Percentiles rank a stretch among this genome's conserved stretches.
phyloP scores from a whole-genome alignment of 1,140 invertebrate genomes.

The Cecropterus lyciades region DNA sequence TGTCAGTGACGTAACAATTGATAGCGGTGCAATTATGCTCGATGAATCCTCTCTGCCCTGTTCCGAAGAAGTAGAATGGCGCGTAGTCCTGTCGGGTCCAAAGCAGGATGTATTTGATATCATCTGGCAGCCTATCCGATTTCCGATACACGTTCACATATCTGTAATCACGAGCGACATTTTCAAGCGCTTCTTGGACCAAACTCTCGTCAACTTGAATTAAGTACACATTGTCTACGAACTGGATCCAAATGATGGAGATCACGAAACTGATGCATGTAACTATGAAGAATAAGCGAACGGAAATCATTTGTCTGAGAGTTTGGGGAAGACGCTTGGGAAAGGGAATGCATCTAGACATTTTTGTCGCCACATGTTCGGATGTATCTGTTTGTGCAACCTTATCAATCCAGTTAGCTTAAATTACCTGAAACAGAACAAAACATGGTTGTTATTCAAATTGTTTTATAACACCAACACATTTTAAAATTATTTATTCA shows the following conservation, averaged over 20 bases:
- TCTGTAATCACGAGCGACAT: constrained; percentile 57
- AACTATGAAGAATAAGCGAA: constrained; percentile 50
- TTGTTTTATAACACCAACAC: background rate
- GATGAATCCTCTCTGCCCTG: constrained; percentile 62
- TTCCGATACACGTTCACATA: constrained; percentile 62
- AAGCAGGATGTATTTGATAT: constrained; percentile 61
- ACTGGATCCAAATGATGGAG: constrained; percentile 54
- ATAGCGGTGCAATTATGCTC: constrained; percentile 61
- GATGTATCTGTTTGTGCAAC: constrained; percentile 10
- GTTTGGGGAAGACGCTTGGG: constrained; percentile 36
- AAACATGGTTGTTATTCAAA: background rate
- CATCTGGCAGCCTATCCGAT: constrained; percentile 47
- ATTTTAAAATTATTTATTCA: background rate
- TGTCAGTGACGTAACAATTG: constrained; percentile 67
- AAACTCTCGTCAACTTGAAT: constrained; percentile 41
- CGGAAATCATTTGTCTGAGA: constrained; percentile 45
- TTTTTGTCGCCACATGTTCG: constrained; percentile 51
- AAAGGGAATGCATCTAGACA: constrained; percentile 40
- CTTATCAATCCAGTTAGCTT: constrained; percentile 8
- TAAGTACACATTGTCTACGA: constrained; percentile 38
- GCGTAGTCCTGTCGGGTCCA: constrained; percentile 58
- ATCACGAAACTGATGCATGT: constrained; percentile 53
- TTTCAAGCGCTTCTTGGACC: constrained; percentile 59
- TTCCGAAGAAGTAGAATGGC: constrained; percentile 55
- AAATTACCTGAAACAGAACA: constrained; percentile 26